These are phyloP conservation scores for Oopsacas minuta DNA, from an alignment of 37 sponge, comb jelly and placozoan species.

Conservation along the genomic window DNA sequence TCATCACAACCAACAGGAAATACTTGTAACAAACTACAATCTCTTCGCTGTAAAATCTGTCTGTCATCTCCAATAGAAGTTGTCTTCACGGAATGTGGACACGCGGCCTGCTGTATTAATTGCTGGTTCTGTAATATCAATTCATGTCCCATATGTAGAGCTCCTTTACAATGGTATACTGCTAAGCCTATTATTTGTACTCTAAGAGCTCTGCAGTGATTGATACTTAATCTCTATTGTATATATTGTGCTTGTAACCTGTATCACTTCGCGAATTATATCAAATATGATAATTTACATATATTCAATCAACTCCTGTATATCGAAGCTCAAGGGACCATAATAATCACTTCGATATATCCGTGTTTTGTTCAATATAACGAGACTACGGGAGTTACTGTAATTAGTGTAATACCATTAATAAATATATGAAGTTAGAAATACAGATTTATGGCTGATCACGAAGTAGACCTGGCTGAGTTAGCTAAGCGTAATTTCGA, in stretches of 20 bases:
- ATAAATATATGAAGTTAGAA: too few species aligned
- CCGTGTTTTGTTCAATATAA: too few species aligned
- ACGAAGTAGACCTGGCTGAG: neutral
- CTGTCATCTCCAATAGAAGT: neutral
- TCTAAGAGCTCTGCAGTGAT: neutral
- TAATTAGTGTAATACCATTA: too few species aligned
- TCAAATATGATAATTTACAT: neutral
- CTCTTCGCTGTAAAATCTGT: neutral
- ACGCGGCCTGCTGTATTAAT: neutral
- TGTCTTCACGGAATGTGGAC: neutral
- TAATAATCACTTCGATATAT: too few species aligned
- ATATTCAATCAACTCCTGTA: neutral
- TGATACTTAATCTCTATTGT: neutral
- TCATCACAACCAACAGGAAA: neutral
- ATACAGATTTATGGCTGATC: neutral
- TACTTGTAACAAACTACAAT: neutral
- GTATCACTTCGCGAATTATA: neutral
- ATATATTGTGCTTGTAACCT: neutral
- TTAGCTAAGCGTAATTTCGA: neutral
- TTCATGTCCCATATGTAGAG: constrained; percentile 2
- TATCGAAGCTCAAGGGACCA: too few species aligned
- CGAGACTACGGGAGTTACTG: too few species aligned
- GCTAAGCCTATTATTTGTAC: constrained; percentile 1
- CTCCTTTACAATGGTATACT: neutral
- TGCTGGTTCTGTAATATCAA: constrained; percentile 12